These are phyloP conservation scores for Philonicus albiceps DNA, from an alignment of 2,888 invertebrate genomes.

Conservation along the genomic window DNA sequence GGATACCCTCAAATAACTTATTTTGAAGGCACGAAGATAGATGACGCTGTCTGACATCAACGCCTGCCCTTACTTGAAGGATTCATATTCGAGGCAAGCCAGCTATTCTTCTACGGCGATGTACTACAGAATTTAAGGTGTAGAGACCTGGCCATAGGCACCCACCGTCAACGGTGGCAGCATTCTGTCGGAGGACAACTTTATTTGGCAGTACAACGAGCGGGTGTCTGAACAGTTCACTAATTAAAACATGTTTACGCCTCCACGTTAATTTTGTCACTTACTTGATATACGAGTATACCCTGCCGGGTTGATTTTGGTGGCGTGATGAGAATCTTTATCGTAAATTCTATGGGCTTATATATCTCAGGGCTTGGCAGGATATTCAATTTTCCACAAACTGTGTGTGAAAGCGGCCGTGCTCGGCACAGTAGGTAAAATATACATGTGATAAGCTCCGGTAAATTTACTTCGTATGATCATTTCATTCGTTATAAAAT, in stretches of 20 bases:
- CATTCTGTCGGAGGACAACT: background rate
- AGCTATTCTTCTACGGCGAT: background rate
- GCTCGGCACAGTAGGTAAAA: background rate
- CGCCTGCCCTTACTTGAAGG: background rate
- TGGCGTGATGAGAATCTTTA: conserved; percentile 7
- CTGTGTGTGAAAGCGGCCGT: background rate
- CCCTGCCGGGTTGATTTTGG: background rate
- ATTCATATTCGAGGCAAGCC: background rate
- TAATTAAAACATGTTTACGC: conserved; percentile 30
- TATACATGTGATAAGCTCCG: background rate
- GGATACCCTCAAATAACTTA: background rate
- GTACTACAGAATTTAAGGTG: background rate
- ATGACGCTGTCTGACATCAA: background rate
- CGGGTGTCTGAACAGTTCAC: conserved; percentile 14
- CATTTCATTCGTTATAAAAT: background rate
- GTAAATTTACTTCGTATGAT: background rate
- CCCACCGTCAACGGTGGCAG: background rate
- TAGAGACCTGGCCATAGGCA: background rate
- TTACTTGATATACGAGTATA: conserved; percentile 3
- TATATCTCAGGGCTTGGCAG: background rate
- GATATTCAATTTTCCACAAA: background rate
- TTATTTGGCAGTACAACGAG: conserved; percentile 10
- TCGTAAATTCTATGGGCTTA: background rate
- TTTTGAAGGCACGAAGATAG: conserved; percentile 2
- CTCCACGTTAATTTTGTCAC: conserved; percentile 23